A percentile compares a stretch with the other conserved stretches of the same genome.
Conservation (phyloP, 2,888 invertebrate genomes). For the Pelosia muscerda region DNA sequence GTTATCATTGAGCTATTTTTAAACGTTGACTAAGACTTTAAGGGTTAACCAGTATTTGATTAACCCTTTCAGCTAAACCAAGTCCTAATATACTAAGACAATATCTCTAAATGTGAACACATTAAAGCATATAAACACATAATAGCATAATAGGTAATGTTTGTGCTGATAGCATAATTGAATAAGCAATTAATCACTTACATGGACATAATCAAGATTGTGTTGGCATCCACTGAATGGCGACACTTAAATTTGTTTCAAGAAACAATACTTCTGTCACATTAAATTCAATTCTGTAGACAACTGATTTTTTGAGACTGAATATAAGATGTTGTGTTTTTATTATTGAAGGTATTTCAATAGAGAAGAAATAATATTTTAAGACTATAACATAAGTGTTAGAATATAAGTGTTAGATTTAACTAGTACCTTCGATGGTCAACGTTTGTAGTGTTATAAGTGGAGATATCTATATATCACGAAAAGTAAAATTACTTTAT, state of each 20-base stretch:
- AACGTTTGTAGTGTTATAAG: too few relatives aligned
- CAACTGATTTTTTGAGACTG: background rate
- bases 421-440: too few relatives aligned
- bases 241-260: constrained; percentile 6
- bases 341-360: background rate
- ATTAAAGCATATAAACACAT: background rate
- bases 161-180: constrained; percentile 19
- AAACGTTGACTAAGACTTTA: too few relatives aligned
- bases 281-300: background rate
- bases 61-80: background rate
- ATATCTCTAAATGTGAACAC: background rate
- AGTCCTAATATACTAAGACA: background rate
- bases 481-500: too few relatives aligned
- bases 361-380: background rate
- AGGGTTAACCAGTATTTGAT: too few relatives aligned
- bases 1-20: too few relatives aligned
- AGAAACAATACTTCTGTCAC: background rate
- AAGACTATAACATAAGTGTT: too few relatives aligned
- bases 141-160: background rate
- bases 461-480: too few relatives aligned
- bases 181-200: constrained; percentile 23
- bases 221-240: background rate
- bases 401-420: too few relatives aligned
- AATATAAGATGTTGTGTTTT: too few relatives aligned
- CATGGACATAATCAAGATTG: constrained; percentile 16